Evolutionary conservation across 30 jellyfish, hydroid and myxozoan species (phyloP).

Genomic region (Pelagia noctiluca): DNA sequence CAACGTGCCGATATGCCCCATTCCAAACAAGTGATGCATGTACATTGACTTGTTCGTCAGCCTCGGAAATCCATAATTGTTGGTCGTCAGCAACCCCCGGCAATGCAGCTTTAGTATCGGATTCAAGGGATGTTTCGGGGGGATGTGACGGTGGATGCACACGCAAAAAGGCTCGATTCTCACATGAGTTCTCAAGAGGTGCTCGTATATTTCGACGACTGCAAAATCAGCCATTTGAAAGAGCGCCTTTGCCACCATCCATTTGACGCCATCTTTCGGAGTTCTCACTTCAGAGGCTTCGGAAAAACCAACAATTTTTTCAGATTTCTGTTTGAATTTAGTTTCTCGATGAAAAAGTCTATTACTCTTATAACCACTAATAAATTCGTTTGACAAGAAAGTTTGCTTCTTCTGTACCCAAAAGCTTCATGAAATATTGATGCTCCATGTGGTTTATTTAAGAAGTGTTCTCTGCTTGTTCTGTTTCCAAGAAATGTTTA

Average conservation of each 20-base stretch:
- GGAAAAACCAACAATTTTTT: too few relatives aligned
- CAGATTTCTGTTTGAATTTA: too few relatives aligned
- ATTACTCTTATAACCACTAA: too few relatives aligned
- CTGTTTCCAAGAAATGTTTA: too few relatives aligned
- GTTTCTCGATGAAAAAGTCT: too few relatives aligned
- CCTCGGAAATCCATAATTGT: constrained; percentile 78
- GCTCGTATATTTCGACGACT: constrained; percentile 82
- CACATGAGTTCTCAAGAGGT: constrained; percentile 83
- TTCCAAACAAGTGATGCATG: constrained; percentile 82
- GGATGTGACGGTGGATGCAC: constrained; percentile 76
- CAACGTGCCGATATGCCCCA: constrained; percentile 92
- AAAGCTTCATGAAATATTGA: too few relatives aligned
- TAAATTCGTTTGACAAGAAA: too few relatives aligned
- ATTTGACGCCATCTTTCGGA: constrained; percentile 75
- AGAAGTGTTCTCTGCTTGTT: too few relatives aligned
- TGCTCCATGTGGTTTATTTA: too few relatives aligned
- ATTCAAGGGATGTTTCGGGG: constrained; percentile 84
- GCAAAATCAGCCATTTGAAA: constrained; percentile 90
- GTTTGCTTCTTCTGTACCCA: too few relatives aligned
- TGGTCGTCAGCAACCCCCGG: constrained; percentile 81
- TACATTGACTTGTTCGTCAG: constrained; percentile 67
- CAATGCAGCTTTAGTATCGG: constrained; percentile 73
- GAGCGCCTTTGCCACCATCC: constrained; percentile 87
- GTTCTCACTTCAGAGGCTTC: constrained; percentile 81
- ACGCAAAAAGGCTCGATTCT: constrained; percentile 90